These are phyloP conservation scores for Planiliza haematocheilus DNA, from an alignment of 2,113 vertebrate genomes.

Conservation along the genomic window DNA sequence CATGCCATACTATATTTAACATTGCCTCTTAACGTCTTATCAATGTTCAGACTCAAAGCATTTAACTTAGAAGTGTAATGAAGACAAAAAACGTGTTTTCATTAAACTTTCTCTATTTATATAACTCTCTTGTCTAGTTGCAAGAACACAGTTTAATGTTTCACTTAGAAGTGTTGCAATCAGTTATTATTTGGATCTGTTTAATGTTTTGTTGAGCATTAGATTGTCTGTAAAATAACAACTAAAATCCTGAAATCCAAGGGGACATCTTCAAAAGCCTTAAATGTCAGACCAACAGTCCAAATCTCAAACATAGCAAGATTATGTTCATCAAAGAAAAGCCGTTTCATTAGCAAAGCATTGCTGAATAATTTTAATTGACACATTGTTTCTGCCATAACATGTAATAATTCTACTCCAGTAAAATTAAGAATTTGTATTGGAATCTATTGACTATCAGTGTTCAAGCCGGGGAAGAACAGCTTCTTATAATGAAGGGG, in stretches of 20 bases:
- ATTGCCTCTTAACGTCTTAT: background rate
- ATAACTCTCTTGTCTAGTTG: no score
- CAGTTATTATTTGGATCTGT: background rate
- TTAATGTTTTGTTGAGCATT: background rate
- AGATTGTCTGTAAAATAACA: background rate
- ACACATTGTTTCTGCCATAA: background rate
- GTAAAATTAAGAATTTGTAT: background rate
- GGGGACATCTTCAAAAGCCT: background rate
- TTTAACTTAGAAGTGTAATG: background rate
- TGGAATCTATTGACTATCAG: background rate
- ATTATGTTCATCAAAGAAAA: background rate
- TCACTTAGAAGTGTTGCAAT: no score
- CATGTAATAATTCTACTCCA: background rate
- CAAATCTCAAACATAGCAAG: background rate
- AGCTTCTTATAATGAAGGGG: conserved; percentile 67
- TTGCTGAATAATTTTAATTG: background rate
- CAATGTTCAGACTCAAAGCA: background rate
- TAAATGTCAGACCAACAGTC: background rate
- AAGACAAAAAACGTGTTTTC: no score
- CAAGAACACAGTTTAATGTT: no score
- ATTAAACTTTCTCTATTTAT: no score
- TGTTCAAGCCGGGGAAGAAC: background rate
- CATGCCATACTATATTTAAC: background rate
- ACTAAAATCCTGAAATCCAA: background rate
- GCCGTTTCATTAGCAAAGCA: background rate